Percentiles rank a stretch among this genome's conserved stretches.
Evolutionary conservation across 2,113 vertebrate genomes (phyloP).

Genomic region (Cygnus buccinator): DNA sequence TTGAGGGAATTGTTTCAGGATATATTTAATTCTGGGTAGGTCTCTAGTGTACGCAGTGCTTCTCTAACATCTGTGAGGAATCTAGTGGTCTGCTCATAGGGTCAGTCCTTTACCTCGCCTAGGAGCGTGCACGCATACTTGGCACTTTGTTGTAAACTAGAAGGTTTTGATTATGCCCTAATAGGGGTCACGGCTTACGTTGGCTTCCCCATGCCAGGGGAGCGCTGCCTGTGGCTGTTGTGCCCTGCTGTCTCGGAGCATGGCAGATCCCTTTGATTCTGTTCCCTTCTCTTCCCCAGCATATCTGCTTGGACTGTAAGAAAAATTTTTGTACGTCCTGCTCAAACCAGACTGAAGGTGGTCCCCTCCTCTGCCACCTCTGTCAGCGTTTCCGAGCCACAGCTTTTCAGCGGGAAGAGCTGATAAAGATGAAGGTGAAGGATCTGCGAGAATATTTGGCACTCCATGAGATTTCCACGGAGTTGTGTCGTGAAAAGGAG

Average conservation of each 20-base stretch:
- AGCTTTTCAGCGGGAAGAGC: constrained; percentile 85
- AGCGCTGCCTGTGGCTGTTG: fast-evolving
- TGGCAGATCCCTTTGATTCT: neutral
- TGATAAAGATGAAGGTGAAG: constrained; percentile 98
- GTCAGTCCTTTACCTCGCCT: neutral
- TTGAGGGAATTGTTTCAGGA: neutral
- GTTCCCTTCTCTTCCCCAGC: constrained; percentile 73
- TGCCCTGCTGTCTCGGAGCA: neutral
- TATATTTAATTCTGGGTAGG: neutral
- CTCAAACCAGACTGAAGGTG: constrained; percentile 76
- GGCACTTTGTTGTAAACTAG: neutral
- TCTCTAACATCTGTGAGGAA: neutral
- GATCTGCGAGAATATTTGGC: constrained; percentile 94
- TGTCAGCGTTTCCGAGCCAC: constrained; percentile 91
- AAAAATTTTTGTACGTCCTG: constrained; percentile 88
- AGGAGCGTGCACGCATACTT: fast-evolving
- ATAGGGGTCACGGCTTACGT: neutral
- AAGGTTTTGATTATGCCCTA: neutral
- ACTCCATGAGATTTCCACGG: constrained; percentile 89
- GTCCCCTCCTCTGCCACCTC: constrained; percentile 89
- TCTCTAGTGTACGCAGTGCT: neutral
- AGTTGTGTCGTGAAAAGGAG: constrained; percentile 94
- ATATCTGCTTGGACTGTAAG: constrained; percentile 91
- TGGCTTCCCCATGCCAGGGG: neutral
- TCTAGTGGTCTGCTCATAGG: neutral